Evolutionary conservation across 2,888 invertebrate species (phyloP), one percentile per base, ranked within the genome.

Genomic region (Megalurothrips usitatus): DNA sequence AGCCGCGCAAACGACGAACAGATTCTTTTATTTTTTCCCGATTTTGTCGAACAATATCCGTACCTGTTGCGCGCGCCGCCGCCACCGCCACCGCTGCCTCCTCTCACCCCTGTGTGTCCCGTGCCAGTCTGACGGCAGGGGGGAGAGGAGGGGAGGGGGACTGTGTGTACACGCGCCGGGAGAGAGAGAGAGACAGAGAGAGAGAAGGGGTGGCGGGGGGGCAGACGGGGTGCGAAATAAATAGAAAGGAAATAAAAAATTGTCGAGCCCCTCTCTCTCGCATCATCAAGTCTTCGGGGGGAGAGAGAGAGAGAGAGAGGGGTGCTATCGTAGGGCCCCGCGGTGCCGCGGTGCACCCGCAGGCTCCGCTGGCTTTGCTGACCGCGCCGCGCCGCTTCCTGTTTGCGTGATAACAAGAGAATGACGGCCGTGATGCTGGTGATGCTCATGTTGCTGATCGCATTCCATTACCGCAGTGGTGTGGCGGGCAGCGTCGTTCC

Each of bases 21-120:
- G 68, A 75, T 75, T 75, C 68, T 75, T 75, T 75, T 75, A 75
- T 75, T 75, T 75, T 75, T 75, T 75, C 10, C 68, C 68, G 68
- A 75, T 75, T 75, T 75, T 26, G 68, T 75, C 68, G 68, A 75
- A 75, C 68, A 75, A 75, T 75, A 75, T 75, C 68, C 68, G 34
- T 43, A 75, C 68, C 68, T 75, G 68, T 75, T 75, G 68, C 68
- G 23, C 68, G 23, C 68, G 23, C 26, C 68, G 23, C 58, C 14
- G 52, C 1, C 14, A 17, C 52, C 52, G 52, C 49, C 49, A 14
- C 49, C 49, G 49, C n/a, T n/a, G n/a, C n/a, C n/a, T n/a, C n/a
- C n/a, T n/a, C n/a, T 43, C 34, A 43, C 34, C 34, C 58, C 58
- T 4, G 58, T 58, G 58, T 58, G 58, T 58, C 19, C 52, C 10